Conservation (phyloP, 2,888 invertebrate genomes). For the Chymomyza amoena region DNA sequence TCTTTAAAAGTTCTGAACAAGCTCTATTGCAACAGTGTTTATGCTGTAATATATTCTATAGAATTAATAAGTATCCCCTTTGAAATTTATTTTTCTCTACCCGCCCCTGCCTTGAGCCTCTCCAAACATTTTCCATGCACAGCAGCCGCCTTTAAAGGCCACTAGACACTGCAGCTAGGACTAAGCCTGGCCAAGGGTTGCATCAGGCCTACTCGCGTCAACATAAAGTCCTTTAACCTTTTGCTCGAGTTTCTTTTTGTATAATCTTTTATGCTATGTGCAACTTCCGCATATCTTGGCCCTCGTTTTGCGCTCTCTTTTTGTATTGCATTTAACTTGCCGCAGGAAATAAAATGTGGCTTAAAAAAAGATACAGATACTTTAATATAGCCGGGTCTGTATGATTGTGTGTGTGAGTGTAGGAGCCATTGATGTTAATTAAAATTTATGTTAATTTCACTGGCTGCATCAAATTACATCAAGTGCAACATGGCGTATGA, state of each 20-base stretch:
- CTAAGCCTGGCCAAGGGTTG: background rate
- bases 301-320: background rate
- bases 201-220: background rate
- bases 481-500: background rate
- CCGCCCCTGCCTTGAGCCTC: slow-evolving; percentile 2
- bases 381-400: slow-evolving; percentile 1
- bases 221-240: slow-evolving; percentile 58
- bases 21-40: too few relatives aligned
- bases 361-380: background rate
- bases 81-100: background rate
- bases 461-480: background rate
- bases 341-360: background rate
- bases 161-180: slow-evolving; percentile 14
- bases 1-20: too few relatives aligned
- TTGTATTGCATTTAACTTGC: background rate
- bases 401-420: slow-evolving; percentile 10
- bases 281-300: slow-evolving; percentile 50
- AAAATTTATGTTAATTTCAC: background rate
- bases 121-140: background rate
- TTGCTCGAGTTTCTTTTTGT: slow-evolving; percentile 41
- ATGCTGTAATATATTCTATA: too few relatives aligned
- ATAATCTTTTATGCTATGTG: slow-evolving; percentile 21
- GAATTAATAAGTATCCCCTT: background rate
- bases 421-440: slow-evolving; percentile 32
- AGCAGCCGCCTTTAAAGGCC: slow-evolving; percentile 45